phyloP scores from a whole-genome alignment of 2,113 vertebrate genomes.

The Gymnocephalus cernua region DNA sequence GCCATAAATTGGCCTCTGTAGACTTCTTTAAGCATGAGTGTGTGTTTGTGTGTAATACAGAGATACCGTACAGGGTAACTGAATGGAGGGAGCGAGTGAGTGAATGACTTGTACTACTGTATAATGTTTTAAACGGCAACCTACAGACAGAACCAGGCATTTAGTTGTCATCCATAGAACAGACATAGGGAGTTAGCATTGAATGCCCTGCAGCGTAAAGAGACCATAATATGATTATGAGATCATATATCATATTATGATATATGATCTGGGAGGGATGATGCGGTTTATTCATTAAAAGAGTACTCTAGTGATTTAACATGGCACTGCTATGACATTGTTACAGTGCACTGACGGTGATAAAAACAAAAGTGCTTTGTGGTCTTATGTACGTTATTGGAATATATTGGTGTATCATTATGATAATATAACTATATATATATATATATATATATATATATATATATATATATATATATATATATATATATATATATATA shows the following conservation, averaged over 20 bases:
- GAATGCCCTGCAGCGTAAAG: neutral
- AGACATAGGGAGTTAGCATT: neutral
- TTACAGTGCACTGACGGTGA: no score
- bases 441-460: no score
- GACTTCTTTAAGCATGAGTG: conserved; percentile 18
- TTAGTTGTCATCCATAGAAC: neutral
- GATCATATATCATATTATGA: no score
- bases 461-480: no score
- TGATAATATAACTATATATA: no score
- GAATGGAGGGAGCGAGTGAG: neutral
- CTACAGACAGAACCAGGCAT: neutral
- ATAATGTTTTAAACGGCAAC: neutral
- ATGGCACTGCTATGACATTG: no score
- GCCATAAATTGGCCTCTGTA: conserved; percentile 44
- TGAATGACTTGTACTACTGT: neutral
- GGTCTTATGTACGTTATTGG: no score
- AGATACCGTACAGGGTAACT: neutral
- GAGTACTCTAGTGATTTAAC: no score
- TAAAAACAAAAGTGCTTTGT: no score
- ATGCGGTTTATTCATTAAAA: no score
- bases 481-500: no score
- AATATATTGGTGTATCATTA: no score
- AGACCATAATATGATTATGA: neutral
- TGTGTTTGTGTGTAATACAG: neutral
- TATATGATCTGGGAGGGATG: neutral